These are phyloP conservation scores for Aquatica leii DNA, from an alignment of 2,888 invertebrate genomes.

Conservation along the genomic window DNA sequence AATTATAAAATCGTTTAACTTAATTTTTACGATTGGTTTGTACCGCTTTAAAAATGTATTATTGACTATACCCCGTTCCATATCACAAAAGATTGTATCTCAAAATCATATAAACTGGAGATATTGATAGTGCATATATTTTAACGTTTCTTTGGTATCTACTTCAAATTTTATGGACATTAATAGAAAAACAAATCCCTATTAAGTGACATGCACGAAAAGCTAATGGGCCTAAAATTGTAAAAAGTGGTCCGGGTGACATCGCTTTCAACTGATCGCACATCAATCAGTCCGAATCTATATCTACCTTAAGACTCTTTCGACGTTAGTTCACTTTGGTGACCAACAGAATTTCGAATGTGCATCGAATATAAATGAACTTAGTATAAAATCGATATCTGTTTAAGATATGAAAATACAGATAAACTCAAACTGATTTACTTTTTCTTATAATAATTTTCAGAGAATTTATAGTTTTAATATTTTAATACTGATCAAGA, in stretches of 20 bases:
- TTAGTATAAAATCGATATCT: conserved; percentile 30
- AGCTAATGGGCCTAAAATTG: conserved; percentile 42
- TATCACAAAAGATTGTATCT: conserved; percentile 1
- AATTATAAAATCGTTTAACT: too few relatives aligned
- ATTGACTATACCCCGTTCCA: too few relatives aligned
- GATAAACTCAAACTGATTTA: conserved; percentile 28
- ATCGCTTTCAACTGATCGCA: conserved; percentile 43
- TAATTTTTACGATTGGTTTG: too few relatives aligned
- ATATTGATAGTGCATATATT: conserved; percentile 4
- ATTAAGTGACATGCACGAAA: conserved; percentile 42
- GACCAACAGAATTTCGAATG: conserved; percentile 45
- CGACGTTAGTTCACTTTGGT: conserved; percentile 35
- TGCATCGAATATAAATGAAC: conserved; percentile 38
- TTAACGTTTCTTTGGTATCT: conserved; percentile 13
- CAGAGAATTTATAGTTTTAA: conserved; percentile 24
- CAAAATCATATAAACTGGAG: conserved; percentile 3
- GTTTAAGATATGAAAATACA: conserved; percentile 36
- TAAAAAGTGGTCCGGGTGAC: conserved; percentile 46
- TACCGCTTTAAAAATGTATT: too few relatives aligned
- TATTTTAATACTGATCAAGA: conserved; percentile 25
- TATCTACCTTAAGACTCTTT: conserved; percentile 28
- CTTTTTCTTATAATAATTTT: conserved; percentile 31
- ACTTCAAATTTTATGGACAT: conserved; percentile 38
- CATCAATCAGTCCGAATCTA: conserved; percentile 44
- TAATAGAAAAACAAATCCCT: conserved; percentile 37